These are phyloP conservation scores for silkworm (Bombyx mori) DNA, from an alignment of 1,140 invertebrate species.

Conservation along the genomic window ASM3026992v2 NC_085125.1:4996001-4996500, in stretches of 20 bases:
- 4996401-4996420: too few species aligned
- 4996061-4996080: background rate
- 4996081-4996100: background rate
- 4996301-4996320: constrained; percentile 75
- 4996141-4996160: constrained; percentile 21
- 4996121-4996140: constrained; percentile 44
- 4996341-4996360: background rate
- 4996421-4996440: too few species aligned
- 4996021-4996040: constrained; percentile 50
- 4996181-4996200: constrained; percentile 54
- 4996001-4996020: constrained; percentile 54
- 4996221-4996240: constrained; percentile 71
- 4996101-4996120: background rate
- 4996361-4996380: too few species aligned
- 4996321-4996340: constrained; percentile 75
- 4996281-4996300: constrained; percentile 75
- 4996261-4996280: constrained; percentile 81
- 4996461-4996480: too few species aligned
- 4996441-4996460: too few species aligned
- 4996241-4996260: constrained; percentile 87
- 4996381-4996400: too few species aligned
- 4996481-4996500: too few species aligned
- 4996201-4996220: constrained; percentile 56
- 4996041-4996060: background rate
- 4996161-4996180: constrained; percentile 34